Conservation (phyloP, 2,113 vertebrate genomes). For the Trachemys scripta region DNA sequence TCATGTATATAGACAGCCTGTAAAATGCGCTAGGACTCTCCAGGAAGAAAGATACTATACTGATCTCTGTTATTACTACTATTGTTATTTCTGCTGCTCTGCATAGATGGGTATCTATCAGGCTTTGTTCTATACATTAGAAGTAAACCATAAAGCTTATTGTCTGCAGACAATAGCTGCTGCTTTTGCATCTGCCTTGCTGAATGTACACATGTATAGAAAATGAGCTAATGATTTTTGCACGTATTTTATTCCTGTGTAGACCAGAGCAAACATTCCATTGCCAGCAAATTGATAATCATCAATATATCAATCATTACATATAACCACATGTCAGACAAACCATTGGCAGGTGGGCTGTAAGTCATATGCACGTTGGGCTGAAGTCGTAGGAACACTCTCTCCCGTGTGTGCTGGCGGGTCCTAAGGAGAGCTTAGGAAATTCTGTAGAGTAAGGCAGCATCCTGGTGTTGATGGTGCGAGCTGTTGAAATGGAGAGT, state of each 20-base stretch:
- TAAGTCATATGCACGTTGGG: neutral
- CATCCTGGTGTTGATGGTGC: neutral
- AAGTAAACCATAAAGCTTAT: neutral
- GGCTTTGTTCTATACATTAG: neutral
- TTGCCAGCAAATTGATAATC: neutral
- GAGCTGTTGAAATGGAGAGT: neutral
- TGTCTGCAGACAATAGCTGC: neutral
- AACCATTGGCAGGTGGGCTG: neutral
- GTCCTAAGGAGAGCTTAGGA: neutral
- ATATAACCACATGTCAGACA: neutral
- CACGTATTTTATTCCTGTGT: neutral
- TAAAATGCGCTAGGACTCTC: neutral
- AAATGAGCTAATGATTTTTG: neutral
- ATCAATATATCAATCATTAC: neutral
- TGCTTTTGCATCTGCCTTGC: neutral
- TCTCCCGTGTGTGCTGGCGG: neutral
- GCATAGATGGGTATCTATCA: neutral
- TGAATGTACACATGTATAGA: neutral
- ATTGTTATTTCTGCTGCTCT: neutral
- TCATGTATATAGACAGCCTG: neutral
- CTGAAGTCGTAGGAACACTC: neutral
- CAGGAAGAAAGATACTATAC: neutral
- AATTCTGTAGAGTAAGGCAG: neutral
- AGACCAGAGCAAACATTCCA: neutral
- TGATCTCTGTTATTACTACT: neutral